A percentile compares a stretch with the other conserved stretches of the same genome.
Evolutionary conservation across 2,888 invertebrate species (phyloP).

Genomic region (Philopedon plagiatum): DNA sequence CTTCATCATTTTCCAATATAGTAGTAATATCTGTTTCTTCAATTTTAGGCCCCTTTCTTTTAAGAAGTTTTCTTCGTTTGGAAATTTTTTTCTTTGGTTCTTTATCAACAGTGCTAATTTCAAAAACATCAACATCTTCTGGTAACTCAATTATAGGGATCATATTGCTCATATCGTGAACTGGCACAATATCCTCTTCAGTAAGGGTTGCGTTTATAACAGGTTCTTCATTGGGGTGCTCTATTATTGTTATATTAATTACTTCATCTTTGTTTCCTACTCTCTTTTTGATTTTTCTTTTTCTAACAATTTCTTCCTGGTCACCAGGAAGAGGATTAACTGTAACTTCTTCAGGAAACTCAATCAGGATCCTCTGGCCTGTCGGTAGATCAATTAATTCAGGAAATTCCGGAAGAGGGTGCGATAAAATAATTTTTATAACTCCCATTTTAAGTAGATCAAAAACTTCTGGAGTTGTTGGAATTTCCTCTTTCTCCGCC

Average conservation of each 20-base stretch:
- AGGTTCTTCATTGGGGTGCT: conserved; percentile 60
- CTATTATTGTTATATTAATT: conserved; percentile 68
- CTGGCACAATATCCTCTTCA: conserved; percentile 53
- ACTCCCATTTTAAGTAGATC: conserved; percentile 63
- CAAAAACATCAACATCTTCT: conserved; percentile 66
- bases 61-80: conserved; percentile 62
- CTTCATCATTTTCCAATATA: conserved; percentile 60
- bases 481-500: conserved; percentile 59
- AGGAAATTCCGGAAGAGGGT: conserved; percentile 59
- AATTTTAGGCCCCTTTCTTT: conserved; percentile 60
- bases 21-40: conserved; percentile 64
- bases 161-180: conserved; percentile 59
- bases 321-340: conserved; percentile 61
- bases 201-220: conserved; percentile 56
- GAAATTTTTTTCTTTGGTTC: conserved; percentile 65
- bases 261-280: conserved; percentile 65
- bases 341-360: conserved; percentile 63
- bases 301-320: conserved; percentile 57
- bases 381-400: conserved; percentile 56
- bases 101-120: conserved; percentile 66
- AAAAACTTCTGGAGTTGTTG: conserved; percentile 59
- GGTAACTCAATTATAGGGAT: conserved; percentile 61
- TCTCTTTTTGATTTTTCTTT: conserved; percentile 60
- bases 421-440: conserved; percentile 61
- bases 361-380: conserved; percentile 55